Base-by-base conservation (phyloP, 2,797 vertebrate genomes). In the Rhynchonycteris naso region DNA sequence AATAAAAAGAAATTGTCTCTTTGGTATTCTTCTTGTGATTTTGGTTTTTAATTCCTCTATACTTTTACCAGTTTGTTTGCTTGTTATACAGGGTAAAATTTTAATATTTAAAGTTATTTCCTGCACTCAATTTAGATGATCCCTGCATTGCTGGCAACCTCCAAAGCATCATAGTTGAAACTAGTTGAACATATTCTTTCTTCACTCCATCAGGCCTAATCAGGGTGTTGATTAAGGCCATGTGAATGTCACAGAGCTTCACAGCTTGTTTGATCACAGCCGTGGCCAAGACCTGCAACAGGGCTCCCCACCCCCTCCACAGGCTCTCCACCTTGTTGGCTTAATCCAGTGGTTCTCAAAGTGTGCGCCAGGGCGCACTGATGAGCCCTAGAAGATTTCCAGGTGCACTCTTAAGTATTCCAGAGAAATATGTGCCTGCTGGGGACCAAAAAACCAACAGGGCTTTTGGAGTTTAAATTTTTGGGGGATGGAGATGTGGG, bases 231-330 rank as follows among this genome's bases (percentile, higher is more conserved):
- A 33, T 7, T 21, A 56, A 35, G 52, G 74, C 7, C 13, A 56
- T 2, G 19, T 56, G n/a, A 56, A 9, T 15, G 21, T 35, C 12
- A 2, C 4, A 56, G 52, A 78, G 75, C 75, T 15, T 58, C n/a
- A 15, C 52, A 24, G 52, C 52, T 22, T 35, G 75, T 78, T 35
- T 35, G 75, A 33, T 9, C 56, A 6, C 13, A 12, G 33, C 13
- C 3, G 11, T 22, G 43, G 26, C 15, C 16, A 38, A 7, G 26
- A 43, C 30, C 16, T 28, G 21, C 71, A 30, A 33, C 16, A 5
- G 15, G 24, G 38, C 5, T 11, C 74, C 21, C 6, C 5, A 5
- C 74, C 21, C 6, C 0, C 0, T 6, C n/a, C 56, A 47, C 28
- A 35, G 50, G 21, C 22, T 2, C 13, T 2, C 14, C 15, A 6